phyloP scores from a whole-genome alignment of 2,888 invertebrate genomes.

The Drosophila barbarae region DNA sequence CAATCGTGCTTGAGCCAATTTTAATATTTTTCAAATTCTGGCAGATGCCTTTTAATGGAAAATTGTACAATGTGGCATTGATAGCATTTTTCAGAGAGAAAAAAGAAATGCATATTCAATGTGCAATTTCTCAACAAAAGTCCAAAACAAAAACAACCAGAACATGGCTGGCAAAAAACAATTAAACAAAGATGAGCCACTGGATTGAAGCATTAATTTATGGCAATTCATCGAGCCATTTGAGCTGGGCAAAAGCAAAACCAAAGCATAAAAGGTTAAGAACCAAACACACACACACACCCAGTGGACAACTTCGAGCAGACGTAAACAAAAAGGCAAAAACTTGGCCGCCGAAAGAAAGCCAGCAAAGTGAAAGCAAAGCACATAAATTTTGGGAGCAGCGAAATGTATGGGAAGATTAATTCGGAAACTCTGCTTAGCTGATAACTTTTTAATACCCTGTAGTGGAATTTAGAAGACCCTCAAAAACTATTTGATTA shows the following conservation, averaged over 20 bases:
- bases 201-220: conserved; percentile 38
- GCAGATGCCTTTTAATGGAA: conserved; percentile 33
- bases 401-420: conserved; percentile 14
- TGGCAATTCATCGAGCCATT: conserved; percentile 41
- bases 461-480: not conserved
- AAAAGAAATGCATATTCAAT: conserved; percentile 14
- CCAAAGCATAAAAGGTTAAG: conserved; percentile 15
- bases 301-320: conserved; percentile 47
- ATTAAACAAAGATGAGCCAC: conserved; percentile 32
- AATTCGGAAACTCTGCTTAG: not conserved
- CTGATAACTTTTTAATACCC: conserved; percentile 18
- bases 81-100: conserved; percentile 36
- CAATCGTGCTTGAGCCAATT: not conserved
- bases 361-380: conserved; percentile 42
- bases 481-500: not conserved
- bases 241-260: conserved; percentile 22
- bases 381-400: conserved; percentile 48
- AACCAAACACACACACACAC: conserved; percentile 6
- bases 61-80: conserved; percentile 36
- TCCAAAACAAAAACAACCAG: conserved; percentile 21
- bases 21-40: conserved; percentile 13
- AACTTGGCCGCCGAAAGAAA: conserved; percentile 34
- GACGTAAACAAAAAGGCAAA: conserved; percentile 47
- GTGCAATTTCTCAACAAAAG: conserved; percentile 33
- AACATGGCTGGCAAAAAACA: conserved; percentile 22